Evolutionary conservation across 2,797 vertebrate species (phyloP).

Genomic region (Sciurus carolinensis): DNA sequence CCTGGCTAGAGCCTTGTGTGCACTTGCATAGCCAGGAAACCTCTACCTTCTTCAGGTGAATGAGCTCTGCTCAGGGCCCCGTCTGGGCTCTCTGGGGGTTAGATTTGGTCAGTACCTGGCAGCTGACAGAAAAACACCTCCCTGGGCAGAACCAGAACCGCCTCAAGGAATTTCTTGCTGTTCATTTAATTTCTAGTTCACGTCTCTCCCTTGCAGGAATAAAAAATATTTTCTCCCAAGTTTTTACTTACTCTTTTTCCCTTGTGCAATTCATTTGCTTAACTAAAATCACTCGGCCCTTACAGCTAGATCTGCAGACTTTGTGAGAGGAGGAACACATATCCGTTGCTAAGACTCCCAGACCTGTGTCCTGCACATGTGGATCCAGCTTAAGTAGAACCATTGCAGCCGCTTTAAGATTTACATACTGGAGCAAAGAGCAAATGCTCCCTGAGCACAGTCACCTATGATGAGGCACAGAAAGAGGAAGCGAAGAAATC

Average conservation of each 20-base stretch:
- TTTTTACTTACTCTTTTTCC: background rate
- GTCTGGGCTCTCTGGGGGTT: background rate
- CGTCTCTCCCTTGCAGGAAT: background rate
- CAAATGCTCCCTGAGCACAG: background rate
- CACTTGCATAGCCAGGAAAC: background rate
- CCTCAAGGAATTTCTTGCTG: constrained; percentile 6
- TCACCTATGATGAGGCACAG: background rate
- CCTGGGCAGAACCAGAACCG: background rate
- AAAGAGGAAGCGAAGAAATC: background rate
- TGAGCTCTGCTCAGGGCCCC: background rate
- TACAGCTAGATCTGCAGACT: background rate
- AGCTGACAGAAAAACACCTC: background rate
- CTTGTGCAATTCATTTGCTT: background rate
- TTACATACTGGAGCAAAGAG: background rate
- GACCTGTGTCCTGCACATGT: background rate
- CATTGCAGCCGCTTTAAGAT: background rate
- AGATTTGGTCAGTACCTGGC: background rate
- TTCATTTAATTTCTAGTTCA: background rate
- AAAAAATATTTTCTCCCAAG: constrained; percentile 20
- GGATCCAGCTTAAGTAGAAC: background rate
- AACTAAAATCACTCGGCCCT: background rate
- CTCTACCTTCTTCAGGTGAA: background rate
- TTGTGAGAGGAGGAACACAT: background rate
- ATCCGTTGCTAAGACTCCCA: background rate
- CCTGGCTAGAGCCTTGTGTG: background rate